Conservation (phyloP, 2,113 vertebrate genomes). For the Mellivora capensis region DNA sequence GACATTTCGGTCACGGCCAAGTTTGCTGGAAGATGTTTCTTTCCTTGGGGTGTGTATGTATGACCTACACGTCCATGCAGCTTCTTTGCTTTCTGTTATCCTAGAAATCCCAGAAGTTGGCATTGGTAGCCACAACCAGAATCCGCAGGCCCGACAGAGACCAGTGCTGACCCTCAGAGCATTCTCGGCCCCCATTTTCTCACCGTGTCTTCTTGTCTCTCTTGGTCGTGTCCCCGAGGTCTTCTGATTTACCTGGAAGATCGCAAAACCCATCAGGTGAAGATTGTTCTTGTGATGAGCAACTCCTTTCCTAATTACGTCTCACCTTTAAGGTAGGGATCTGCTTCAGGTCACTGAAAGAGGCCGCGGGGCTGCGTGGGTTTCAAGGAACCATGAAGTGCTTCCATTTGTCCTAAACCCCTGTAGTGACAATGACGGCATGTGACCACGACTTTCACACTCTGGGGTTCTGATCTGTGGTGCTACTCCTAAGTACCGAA, state of each 20-base stretch:
- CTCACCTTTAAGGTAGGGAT: not conserved
- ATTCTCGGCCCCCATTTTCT: fast-evolving
- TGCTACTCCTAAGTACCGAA: not conserved
- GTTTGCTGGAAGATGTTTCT: not conserved
- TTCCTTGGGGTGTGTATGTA: not conserved
- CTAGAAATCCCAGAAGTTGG: not conserved
- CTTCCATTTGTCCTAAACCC: not conserved
- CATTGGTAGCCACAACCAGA: not conserved
- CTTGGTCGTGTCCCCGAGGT: not conserved
- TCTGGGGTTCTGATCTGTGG: not conserved
- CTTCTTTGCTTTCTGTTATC: no score
- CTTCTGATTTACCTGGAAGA: not conserved
- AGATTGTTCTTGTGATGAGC: not conserved
- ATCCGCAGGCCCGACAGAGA: fast-evolving
- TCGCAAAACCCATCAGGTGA: not conserved
- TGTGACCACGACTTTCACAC: no score
- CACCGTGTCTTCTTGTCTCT: not conserved
- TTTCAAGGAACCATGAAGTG: not conserved
- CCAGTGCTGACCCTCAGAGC: not conserved
- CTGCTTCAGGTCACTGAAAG: no score
- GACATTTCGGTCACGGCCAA: not conserved
- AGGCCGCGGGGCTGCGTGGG: fast-evolving
- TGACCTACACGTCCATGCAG: fast-evolving
- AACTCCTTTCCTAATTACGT: not conserved
- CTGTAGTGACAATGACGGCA: not conserved